Percentiles rank a stretch among this genome's conserved stretches.
Conservation (phyloP, 1,140 invertebrate species). For the Eurytemora carolleeae region DNA sequence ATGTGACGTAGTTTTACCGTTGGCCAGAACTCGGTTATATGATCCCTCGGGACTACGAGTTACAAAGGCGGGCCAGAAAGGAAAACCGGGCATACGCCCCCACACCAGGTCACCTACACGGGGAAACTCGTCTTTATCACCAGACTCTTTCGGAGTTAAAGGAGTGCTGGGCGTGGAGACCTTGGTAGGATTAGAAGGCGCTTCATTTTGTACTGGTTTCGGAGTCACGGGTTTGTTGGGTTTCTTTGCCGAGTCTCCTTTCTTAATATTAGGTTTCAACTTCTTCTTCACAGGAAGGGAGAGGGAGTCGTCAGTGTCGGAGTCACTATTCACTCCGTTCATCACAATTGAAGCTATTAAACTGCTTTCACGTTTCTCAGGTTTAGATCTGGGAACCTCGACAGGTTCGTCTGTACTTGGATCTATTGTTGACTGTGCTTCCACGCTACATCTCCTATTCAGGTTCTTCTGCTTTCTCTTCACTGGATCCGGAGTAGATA, state of each 20-base stretch:
- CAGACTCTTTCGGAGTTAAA: neutral
- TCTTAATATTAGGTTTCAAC: neutral
- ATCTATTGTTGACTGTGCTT: neutral
- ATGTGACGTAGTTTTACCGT: neutral
- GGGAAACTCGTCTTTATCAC: neutral
- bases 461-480: too few relatives aligned
- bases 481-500: too few relatives aligned
- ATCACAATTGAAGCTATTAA: too few relatives aligned
- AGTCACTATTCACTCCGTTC: too few relatives aligned
- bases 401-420: neutral
- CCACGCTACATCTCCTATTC: too few relatives aligned
- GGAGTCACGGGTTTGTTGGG: too few relatives aligned
- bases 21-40: neutral
- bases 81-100: slow-evolving; percentile 13
- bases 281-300: neutral
- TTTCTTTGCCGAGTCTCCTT: neutral
- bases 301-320: neutral
- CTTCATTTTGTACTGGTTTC: too few relatives aligned
- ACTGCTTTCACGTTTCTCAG: neutral
- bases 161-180: neutral
- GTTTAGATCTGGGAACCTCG: neutral
- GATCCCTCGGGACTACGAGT: slow-evolving; percentile 2
- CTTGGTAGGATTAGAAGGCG: neutral
- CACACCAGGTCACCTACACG: slow-evolving; percentile 5
- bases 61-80: slow-evolving; percentile 13